Conservation (phyloP, 2,888 invertebrate species). For the Aelia acuminata region DNA sequence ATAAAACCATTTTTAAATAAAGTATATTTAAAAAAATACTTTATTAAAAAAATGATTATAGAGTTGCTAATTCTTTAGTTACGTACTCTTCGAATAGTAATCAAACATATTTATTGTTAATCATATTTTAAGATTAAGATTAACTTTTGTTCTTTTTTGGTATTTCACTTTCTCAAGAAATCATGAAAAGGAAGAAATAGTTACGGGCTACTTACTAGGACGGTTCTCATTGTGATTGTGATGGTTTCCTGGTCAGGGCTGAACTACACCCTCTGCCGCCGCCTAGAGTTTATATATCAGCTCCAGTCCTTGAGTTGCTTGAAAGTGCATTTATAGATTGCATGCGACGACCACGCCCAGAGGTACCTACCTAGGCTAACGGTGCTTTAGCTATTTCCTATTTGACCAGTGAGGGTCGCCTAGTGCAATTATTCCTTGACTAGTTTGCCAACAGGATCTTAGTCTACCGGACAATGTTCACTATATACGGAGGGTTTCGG, state of each 20-base stretch:
- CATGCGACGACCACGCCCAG: not conserved
- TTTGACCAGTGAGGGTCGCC: slow-evolving; percentile 42
- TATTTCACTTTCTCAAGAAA: not conserved
- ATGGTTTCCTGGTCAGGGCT: slow-evolving; percentile 35
- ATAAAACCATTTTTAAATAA: too few species aligned
- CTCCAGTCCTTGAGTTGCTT: not conserved
- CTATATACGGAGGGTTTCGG: not conserved
- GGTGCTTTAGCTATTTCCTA: slow-evolving; percentile 33
- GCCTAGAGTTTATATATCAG: not conserved
- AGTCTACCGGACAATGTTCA: not conserved
- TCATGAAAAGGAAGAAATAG: not conserved
- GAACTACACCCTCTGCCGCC: not conserved
- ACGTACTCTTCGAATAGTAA: too few species aligned
- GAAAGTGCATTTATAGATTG: slow-evolving; percentile 48
- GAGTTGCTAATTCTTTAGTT: too few species aligned
- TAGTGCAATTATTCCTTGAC: slow-evolving; percentile 24
- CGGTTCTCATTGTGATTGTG: slow-evolving; percentile 34
- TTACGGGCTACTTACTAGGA: not conserved
- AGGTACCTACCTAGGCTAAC: not conserved
- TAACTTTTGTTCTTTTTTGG: not conserved
- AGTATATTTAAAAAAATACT: too few species aligned
- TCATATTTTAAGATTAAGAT: too few species aligned
- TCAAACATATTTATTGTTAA: too few species aligned
- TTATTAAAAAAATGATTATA: too few species aligned
- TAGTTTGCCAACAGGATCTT: slow-evolving; percentile 45